Evolutionary conservation across 2,113 vertebrate species (phyloP).

Genomic region (Gobius niger): DNA sequence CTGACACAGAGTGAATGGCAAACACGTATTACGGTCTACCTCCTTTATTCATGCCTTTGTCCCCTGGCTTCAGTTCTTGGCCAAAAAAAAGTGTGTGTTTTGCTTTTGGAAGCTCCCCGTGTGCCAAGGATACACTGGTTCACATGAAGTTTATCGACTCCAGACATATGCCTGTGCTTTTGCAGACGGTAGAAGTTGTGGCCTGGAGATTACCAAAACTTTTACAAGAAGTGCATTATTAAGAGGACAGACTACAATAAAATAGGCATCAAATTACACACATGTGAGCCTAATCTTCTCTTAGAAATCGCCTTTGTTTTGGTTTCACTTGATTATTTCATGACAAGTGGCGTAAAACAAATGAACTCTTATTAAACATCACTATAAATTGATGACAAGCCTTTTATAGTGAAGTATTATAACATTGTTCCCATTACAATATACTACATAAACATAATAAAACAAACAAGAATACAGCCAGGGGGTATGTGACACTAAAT

Average conservation of each 20-base stretch:
- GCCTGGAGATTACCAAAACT: conserved; percentile 11
- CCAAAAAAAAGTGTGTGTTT: conserved; percentile 17
- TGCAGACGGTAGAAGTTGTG: conserved; percentile 8
- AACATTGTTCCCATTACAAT: too few species aligned
- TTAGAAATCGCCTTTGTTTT: too few species aligned
- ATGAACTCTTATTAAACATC: too few species aligned
- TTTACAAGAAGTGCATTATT: not conserved
- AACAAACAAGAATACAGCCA: too few species aligned
- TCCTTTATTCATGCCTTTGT: conserved; percentile 48
- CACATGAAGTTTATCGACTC: conserved; percentile 46
- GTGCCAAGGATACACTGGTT: conserved; percentile 32
- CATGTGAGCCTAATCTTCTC: too few species aligned
- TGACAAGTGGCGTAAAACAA: too few species aligned
- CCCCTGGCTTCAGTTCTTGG: conserved; percentile 44
- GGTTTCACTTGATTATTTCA: too few species aligned
- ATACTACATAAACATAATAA: too few species aligned
- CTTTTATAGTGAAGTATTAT: too few species aligned
- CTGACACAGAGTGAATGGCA: not conserved
- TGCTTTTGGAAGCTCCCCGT: conserved; percentile 27
- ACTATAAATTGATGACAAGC: too few species aligned
- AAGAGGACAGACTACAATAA: not conserved
- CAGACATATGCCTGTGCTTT: conserved; percentile 43
- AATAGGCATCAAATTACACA: too few species aligned
- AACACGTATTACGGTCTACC: conserved; percentile 35
- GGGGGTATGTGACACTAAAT: too few species aligned